Evolutionary conservation across 2,797 vertebrate species (phyloP).

Genomic region (Sebastes trivittatus): DNA sequence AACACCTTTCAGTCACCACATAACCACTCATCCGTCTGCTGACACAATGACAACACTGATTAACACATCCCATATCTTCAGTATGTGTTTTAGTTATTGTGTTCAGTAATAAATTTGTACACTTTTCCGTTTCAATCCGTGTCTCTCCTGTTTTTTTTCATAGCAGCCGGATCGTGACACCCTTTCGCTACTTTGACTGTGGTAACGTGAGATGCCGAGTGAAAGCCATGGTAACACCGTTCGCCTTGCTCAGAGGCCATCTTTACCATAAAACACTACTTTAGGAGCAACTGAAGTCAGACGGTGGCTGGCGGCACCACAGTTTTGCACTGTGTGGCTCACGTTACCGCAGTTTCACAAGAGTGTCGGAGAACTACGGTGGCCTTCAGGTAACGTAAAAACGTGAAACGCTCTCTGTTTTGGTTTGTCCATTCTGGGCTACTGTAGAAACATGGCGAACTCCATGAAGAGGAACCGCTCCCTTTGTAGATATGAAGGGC

Average conservation of each 20-base stretch:
- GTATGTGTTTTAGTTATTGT: too few species aligned
- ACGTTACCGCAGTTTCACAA: not conserved
- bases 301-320: too few species aligned
- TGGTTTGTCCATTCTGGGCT: not conserved
- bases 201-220: rapidly evolving
- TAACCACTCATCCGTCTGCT: not conserved
- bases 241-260: not conserved
- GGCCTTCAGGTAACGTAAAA: not conserved
- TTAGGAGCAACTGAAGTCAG: not conserved
- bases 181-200: too few species aligned
- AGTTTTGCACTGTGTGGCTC: rapidly evolving
- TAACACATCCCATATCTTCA: too few species aligned
- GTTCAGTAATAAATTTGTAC: too few species aligned
- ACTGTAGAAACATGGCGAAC: rapidly evolving
- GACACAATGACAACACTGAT: too few species aligned
- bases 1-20: not conserved
- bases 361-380: not conserved
- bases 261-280: too few species aligned
- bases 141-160: too few species aligned
- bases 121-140: too few species aligned
- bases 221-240: not conserved
- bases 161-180: too few species aligned
- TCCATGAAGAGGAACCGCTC: rapidly evolving
- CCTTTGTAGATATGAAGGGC: too few species aligned
- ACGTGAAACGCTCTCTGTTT: not conserved